These are phyloP conservation scores for Pseudanteris insignis DNA, from an alignment of 2,888 invertebrate genomes.

Conservation along the genomic window DNA sequence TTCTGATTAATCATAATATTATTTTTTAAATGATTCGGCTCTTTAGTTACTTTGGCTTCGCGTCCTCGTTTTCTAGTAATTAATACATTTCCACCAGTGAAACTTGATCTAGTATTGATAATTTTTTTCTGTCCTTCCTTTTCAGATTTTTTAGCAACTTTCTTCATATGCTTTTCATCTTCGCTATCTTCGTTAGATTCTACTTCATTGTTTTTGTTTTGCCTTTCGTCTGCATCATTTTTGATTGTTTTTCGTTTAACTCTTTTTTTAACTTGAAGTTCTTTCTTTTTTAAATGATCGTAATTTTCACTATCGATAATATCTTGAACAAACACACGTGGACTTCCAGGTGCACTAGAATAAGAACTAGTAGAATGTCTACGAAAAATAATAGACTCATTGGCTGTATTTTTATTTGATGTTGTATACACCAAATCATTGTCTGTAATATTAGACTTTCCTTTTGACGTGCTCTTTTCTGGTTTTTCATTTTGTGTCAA, in stretches of 20 bases:
- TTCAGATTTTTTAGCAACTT: conserved; percentile 30
- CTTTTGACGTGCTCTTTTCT: conserved; percentile 43
- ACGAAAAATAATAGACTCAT: conserved; percentile 82
- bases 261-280: conserved; percentile 2
- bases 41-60: conserved; percentile 11
- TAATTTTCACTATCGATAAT: conserved; percentile 63
- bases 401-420: conserved; percentile 69
- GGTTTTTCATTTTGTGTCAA: conserved; percentile 58
- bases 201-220: conserved; percentile 5
- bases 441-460: conserved; percentile 44
- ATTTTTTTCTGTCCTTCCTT: conserved; percentile 48
- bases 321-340: conserved; percentile 69
- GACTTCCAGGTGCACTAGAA: conserved; percentile 76
- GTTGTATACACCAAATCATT: conserved; percentile 59
- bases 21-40: conserved; percentile 3
- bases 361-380: conserved; percentile 86
- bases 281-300: conserved; percentile 24
- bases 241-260: conserved; percentile 14
- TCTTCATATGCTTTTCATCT: conserved; percentile 46
- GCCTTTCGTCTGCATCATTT: conserved; percentile 2
- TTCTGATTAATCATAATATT: conserved; percentile 47
- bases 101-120: conserved; percentile 50
- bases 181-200: conserved; percentile 39
- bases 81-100: conserved; percentile 42
- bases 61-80: conserved; percentile 52